A percentile compares a stretch with the other conserved stretches of the same genome.
phyloP scores from a whole-genome alignment of 2,797 vertebrate genomes.

The Cossypha caffra region DNA sequence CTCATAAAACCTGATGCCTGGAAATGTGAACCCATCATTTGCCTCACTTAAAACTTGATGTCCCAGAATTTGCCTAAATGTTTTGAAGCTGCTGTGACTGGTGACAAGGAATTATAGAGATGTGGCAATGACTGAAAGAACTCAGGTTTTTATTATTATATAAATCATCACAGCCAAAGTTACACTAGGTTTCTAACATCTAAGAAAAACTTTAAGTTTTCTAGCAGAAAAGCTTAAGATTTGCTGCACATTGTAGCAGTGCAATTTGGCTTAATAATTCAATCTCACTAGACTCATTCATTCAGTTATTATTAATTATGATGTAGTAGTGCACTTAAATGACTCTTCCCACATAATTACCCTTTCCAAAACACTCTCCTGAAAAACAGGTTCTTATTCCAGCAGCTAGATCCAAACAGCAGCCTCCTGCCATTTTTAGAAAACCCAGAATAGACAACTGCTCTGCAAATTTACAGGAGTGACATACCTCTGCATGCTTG shows the following conservation, averaged over 20 bases:
- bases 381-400: conserved; percentile 9
- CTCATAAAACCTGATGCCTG: neutral
- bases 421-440: neutral
- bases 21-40: neutral
- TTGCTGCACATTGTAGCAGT: neutral
- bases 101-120: neutral
- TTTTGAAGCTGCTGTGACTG: neutral
- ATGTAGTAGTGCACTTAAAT: neutral
- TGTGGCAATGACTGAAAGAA: neutral
- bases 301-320: neutral
- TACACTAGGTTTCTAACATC: neutral
- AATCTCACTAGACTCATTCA: neutral
- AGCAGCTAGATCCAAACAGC: neutral
- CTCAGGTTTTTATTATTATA: neutral
- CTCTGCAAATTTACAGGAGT: neutral
- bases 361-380: neutral
- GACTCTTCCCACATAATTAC: conserved; percentile 2
- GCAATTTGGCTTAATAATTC: neutral
- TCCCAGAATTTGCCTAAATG: neutral
- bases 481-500: neutral
- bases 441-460: neutral
- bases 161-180: neutral
- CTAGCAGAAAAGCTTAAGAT: neutral
- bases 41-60: neutral
- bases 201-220: neutral